phyloP scores from a whole-genome alignment of 2,113 vertebrate species.

The Aythya baeri region DNA sequence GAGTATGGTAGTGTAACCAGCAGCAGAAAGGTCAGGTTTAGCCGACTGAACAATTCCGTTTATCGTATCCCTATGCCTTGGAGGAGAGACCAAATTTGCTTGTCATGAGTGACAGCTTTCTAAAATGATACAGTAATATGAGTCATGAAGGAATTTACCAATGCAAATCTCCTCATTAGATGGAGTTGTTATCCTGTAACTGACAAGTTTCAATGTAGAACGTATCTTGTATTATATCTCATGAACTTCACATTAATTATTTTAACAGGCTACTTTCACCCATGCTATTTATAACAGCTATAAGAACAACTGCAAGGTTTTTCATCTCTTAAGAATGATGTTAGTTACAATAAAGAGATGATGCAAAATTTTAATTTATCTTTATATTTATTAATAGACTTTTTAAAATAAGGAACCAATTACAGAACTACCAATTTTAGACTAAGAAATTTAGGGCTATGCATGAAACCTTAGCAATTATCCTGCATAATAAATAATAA shows the following conservation, averaged over 20 bases:
- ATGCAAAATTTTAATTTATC: neutral
- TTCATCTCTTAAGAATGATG: neutral
- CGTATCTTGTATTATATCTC: neutral
- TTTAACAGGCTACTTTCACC: neutral
- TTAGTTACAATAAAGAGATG: neutral
- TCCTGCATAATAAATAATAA: neutral
- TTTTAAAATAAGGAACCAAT: neutral
- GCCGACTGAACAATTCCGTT: neutral
- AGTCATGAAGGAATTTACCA: neutral
- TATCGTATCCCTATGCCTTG: neutral
- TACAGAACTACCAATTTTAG: neutral
- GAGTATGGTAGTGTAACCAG: neutral
- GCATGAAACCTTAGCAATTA: neutral
- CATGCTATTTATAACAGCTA: neutral
- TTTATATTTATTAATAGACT: neutral
- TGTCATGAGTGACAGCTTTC: neutral
- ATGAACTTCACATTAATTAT: neutral
- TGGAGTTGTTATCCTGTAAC: neutral
- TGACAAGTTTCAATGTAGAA: neutral
- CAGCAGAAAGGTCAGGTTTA: neutral
- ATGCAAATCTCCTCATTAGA: neutral
- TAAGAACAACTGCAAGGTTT: neutral
- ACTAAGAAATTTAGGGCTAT: neutral
- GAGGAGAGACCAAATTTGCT: neutral
- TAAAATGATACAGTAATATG: neutral